Conservation (phyloP, 2,888 invertebrate species). For the Pammene aurita region DNA sequence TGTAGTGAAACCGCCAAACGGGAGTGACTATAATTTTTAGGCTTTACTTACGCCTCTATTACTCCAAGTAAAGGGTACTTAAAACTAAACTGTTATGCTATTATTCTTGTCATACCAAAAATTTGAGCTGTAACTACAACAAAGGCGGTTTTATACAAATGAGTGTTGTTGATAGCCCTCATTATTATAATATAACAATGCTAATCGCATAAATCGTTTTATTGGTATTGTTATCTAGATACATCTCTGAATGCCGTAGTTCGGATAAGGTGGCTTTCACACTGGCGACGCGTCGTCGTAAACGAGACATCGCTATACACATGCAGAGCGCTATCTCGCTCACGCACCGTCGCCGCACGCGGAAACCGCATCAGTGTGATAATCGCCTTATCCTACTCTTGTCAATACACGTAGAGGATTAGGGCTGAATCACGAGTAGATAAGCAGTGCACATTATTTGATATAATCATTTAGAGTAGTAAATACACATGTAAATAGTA, state of each 20-base stretch:
- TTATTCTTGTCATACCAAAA: neutral
- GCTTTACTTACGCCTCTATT: no score
- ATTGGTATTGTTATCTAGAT: constrained; percentile 26
- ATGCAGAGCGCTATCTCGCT: no score
- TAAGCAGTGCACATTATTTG: constrained; percentile 18
- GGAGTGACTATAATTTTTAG: no score
- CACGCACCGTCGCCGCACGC: no score
- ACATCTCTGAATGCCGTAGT: constrained; percentile 23
- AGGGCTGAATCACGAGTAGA: constrained; percentile 14
- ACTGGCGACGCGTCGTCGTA: no score
- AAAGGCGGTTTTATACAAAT: neutral
- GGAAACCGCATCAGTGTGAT: no score
- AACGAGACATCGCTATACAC: no score
- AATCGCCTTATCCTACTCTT: constrained; percentile 10
- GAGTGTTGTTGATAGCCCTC: neutral
- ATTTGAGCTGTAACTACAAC: constrained; percentile 2
- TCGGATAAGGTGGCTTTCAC: no score
- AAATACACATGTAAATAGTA: neutral
- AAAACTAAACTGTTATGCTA: neutral
- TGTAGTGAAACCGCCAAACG: no score
- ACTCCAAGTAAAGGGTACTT: no score
- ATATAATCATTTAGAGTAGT: constrained; percentile 3
- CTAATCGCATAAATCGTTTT: constrained; percentile 9
- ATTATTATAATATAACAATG: constrained; percentile 22
- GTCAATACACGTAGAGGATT: constrained; percentile 34